phyloP scores from a whole-genome alignment of 2,113 vertebrate species.

The Orientallactaga bullata region DNA sequence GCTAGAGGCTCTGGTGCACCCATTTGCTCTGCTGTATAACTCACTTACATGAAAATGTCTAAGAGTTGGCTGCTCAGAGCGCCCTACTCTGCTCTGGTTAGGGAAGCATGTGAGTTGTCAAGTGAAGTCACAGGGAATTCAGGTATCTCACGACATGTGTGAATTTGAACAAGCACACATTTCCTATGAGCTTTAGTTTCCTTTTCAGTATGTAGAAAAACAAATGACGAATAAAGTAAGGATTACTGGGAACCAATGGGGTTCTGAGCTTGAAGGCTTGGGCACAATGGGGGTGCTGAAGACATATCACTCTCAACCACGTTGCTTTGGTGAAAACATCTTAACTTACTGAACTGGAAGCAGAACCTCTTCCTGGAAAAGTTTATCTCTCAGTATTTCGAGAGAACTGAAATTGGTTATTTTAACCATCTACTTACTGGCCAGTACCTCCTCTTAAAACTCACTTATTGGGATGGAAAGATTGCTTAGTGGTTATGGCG shows the following conservation, averaged over 20 bases:
- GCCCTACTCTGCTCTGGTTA: neutral
- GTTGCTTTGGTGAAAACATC: neutral
- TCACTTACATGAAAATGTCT: neutral
- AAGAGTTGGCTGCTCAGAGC: neutral
- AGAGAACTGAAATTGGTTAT: constrained; percentile 2
- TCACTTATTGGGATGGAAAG: no score
- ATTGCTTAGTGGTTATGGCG: no score
- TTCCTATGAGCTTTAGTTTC: constrained; percentile 24
- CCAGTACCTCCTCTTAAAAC: neutral
- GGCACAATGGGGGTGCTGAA: neutral
- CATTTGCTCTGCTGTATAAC: no score
- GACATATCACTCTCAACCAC: neutral
- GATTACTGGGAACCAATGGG: neutral
- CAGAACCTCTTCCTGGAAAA: neutral
- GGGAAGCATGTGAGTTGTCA: neutral
- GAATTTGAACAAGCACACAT: neutral
- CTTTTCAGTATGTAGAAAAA: constrained; percentile 1
- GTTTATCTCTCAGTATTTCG: neutral
- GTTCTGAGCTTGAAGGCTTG: no score
- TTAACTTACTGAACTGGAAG: neutral
- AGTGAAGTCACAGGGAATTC: neutral
- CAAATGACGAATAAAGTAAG: neutral
- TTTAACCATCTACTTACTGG: neutral
- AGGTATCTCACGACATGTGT: neutral
- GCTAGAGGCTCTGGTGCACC: no score